Evolutionary conservation across 2,888 invertebrate species (phyloP).

Genomic region (Torymus auratus): DNA sequence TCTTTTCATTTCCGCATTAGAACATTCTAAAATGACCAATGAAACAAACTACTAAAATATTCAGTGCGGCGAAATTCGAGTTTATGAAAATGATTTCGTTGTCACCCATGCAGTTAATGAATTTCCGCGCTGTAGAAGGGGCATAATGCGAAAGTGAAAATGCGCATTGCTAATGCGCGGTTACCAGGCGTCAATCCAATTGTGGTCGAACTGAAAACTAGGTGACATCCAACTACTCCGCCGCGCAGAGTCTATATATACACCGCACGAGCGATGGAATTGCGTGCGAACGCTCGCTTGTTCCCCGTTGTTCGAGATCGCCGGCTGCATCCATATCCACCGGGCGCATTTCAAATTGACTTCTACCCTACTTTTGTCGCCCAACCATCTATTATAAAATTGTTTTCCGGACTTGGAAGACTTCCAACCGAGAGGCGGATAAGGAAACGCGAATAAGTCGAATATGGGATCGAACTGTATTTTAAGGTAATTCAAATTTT

Average conservation of each 20-base stretch:
- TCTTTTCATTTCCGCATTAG: too few relatives aligned
- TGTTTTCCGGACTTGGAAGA: not conserved
- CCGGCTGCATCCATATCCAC: constrained; percentile 16
- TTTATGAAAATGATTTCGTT: constrained; percentile 1
- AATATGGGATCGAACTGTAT: too few relatives aligned
- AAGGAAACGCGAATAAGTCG: not conserved
- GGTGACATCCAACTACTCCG: constrained; percentile 16
- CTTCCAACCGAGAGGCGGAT: not conserved
- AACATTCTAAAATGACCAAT: too few relatives aligned
- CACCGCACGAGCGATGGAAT: too few relatives aligned
- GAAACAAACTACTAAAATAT: too few relatives aligned
- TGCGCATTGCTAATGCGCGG: constrained; percentile 19
- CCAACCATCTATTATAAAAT: constrained; percentile 7
- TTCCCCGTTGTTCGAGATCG: too few relatives aligned
- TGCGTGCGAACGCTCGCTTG: too few relatives aligned
- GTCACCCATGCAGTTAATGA: constrained; percentile 7
- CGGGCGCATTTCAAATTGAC: constrained; percentile 29
- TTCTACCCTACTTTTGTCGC: constrained; percentile 31
- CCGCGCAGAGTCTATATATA: not conserved
- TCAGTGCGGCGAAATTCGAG: not conserved
- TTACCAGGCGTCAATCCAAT: constrained; percentile 32
- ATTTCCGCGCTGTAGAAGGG: not conserved
- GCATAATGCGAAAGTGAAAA: constrained; percentile 39
- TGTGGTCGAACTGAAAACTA: constrained; percentile 39
- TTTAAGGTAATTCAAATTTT: too few relatives aligned